These are phyloP conservation scores for Toxostoma redivivum DNA, from an alignment of 2,113 vertebrate species.

Conservation along the genomic window DNA sequence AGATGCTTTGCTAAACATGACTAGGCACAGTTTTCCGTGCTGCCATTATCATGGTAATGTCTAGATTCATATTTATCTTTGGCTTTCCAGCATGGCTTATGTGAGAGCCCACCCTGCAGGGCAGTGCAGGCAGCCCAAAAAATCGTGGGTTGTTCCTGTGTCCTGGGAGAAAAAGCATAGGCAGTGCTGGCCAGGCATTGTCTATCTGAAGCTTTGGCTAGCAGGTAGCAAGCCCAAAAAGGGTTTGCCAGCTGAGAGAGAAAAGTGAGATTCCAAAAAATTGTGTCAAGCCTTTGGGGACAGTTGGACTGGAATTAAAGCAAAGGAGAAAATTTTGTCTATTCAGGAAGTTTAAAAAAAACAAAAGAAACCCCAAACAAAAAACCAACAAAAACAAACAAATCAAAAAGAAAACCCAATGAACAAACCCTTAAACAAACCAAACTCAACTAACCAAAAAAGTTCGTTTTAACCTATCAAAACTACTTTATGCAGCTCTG, in stretches of 20 bases:
- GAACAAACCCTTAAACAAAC: background rate
- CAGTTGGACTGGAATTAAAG: background rate
- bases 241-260: background rate
- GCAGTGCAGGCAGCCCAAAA: background rate
- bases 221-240: background rate
- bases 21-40: background rate
- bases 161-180: background rate
- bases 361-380: too few species aligned
- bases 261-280: background rate
- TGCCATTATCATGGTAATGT: background rate
- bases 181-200: fast-evolving
- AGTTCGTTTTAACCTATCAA: background rate
- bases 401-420: background rate
- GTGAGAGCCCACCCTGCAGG: background rate
- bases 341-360: background rate
- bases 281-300: background rate
- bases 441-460: background rate
- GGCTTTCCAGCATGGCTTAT: background rate
- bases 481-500: background rate
- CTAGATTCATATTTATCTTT: background rate
- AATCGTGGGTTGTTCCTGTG: background rate
- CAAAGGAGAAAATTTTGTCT: background rate
- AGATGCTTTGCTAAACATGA: background rate
- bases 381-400: background rate
- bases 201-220: background rate